Evolutionary conservation across 2,888 invertebrate species (phyloP).

Genomic region (Elegia similella): DNA sequence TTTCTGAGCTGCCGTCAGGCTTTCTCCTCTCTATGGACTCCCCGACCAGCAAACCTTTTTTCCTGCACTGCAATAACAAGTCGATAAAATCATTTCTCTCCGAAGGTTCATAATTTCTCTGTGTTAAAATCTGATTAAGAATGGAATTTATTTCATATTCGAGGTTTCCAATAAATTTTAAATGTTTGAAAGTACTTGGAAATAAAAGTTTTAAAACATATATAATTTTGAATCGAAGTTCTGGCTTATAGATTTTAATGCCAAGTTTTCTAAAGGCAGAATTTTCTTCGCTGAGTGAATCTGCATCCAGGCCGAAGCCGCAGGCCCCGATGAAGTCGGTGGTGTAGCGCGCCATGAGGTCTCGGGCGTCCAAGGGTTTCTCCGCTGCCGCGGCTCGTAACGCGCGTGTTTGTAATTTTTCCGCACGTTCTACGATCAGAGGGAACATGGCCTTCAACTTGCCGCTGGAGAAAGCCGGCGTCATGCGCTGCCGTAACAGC

Average conservation of each 20-base stretch:
- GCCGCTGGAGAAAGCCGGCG: conserved; percentile 52
- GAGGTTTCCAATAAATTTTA: conserved; percentile 1
- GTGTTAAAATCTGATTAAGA: conserved; percentile 46
- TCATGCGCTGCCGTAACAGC: too few relatives aligned
- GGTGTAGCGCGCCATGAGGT: conserved; percentile 58
- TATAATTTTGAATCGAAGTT: not conserved
- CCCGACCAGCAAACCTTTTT: conserved; percentile 43
- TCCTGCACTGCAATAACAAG: conserved; percentile 46
- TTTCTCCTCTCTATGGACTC: conserved; percentile 50
- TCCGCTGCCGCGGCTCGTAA: conserved; percentile 32
- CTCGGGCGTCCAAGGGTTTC: conserved; percentile 43
- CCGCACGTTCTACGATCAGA: conserved; percentile 51
- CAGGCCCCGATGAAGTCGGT: conserved; percentile 59
- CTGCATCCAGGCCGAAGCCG: conserved; percentile 56
- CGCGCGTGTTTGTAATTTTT: conserved; percentile 43
- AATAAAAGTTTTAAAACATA: conserved; percentile 1
- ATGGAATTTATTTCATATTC: conserved; percentile 30
- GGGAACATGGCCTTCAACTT: conserved; percentile 42
- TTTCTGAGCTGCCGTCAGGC: conserved; percentile 44
- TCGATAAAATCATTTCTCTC: conserved; percentile 56
- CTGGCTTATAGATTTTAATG: conserved; percentile 38
- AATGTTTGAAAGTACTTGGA: conserved; percentile 1
- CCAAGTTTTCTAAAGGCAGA: conserved; percentile 53
- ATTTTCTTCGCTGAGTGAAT: conserved; percentile 48
- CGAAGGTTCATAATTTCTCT: conserved; percentile 49